Evolutionary conservation across 2,888 invertebrate genomes (phyloP), one percentile per base, ranked within the genome.

Genomic region (Drosophila testacea): DNA sequence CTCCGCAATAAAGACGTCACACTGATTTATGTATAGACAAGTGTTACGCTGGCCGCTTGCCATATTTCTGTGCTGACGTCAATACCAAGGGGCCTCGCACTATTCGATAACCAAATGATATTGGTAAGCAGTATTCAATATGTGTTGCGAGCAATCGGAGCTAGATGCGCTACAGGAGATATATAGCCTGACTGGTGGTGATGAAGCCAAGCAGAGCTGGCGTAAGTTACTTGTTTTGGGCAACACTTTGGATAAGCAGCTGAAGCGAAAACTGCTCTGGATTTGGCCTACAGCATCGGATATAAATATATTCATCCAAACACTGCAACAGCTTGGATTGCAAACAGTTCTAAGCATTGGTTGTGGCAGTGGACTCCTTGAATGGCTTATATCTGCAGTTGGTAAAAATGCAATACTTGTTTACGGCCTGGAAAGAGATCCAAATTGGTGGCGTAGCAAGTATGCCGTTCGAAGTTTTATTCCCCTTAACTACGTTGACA

Each of bases 351-450:
- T 95, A 62, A 96, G 96, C 77, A 92, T 97, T 38, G 97, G 97
- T 1, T 97, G 97, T 90, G 97, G 97, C 11, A 95, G 95, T 73
- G 97, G 97, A 0, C 92, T 97, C n/a, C 93, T 97, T 34, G 97
- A 97, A 91, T 97, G 97, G 96, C 94, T 97, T 76, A 92, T 97
- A 50, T 93, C 93, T 91, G 94, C 94, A 80, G 94, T 94, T 80
- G 95, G 54, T 0, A 59, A 38, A 0, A 28, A 50, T 1, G 22
- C 22, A 1, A n/a, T 76, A 2, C 28, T 50, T 1, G 51, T 84
- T 9, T 92, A 93, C 60, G 97, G 97, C 5, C 92, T 96, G 41
- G 97, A 97, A 93, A 93, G 96, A n/a, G 96, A 97, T 91, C 93
- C 94, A 51, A 94, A 94, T 0, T 97, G 97, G 97, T 97, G 97